These are phyloP conservation scores for Actinopyga echinites DNA, from an alignment of 53 echinoderm and acorn worm species.

Conservation along the genomic window DNA sequence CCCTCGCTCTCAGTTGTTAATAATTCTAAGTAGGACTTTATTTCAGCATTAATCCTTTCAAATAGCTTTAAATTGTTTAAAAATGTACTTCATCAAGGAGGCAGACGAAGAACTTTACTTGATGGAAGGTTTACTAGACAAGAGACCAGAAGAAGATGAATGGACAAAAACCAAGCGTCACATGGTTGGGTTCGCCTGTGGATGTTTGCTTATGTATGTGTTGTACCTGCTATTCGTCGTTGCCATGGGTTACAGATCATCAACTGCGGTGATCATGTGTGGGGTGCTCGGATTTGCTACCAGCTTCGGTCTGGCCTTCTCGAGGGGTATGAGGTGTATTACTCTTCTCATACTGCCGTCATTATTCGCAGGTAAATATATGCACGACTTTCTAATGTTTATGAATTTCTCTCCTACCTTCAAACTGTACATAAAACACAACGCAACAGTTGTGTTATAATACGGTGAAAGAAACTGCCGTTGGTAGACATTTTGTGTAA, in stretches of 20 bases:
- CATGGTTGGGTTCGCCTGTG: slow-evolving; percentile 61
- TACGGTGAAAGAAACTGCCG: not conserved
- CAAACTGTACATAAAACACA: no score
- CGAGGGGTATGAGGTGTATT: slow-evolving; percentile 60
- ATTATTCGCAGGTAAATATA: slow-evolving; percentile 72
- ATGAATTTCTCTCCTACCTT: no score
- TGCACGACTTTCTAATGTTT: no score
- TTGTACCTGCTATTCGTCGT: slow-evolving; percentile 72
- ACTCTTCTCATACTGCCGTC: slow-evolving; percentile 82
- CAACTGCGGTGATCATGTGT: slow-evolving; percentile 52
- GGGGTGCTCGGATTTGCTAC: slow-evolving; percentile 60
- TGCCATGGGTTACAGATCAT: slow-evolving; percentile 58
- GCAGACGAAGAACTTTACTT: slow-evolving; percentile 27
- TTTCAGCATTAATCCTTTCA: no score
- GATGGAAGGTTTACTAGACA: slow-evolving; percentile 47
- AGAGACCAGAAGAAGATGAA: slow-evolving; percentile 51
- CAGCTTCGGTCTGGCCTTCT: slow-evolving; percentile 88
- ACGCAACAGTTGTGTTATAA: no score
- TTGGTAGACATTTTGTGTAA: no score
- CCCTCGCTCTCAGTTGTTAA: no score
- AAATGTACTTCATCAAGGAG: not conserved
- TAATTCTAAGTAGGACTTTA: no score
- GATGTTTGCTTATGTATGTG: slow-evolving; percentile 59
- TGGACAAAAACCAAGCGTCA: slow-evolving; percentile 55
- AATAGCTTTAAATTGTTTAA: no score